These are phyloP conservation scores for Cyclargus thomasi DNA, from an alignment of 1,140 invertebrate species.

Conservation along the genomic window DNA sequence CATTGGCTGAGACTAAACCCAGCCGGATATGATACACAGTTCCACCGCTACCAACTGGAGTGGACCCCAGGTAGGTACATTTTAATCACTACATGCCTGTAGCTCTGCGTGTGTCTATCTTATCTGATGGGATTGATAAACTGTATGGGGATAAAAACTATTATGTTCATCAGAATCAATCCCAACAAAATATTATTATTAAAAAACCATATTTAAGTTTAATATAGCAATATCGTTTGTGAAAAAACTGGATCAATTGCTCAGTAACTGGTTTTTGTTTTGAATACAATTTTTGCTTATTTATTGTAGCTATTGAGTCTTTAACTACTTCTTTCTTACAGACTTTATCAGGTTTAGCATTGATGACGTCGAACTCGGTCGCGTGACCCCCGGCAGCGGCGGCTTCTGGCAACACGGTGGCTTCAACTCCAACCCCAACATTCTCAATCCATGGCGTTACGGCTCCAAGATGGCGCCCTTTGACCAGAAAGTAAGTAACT, in stretches of 20 bases:
- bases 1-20: slow-evolving; percentile 65
- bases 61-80: slow-evolving; percentile 70
- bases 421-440: slow-evolving; percentile 45
- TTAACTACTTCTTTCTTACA: slow-evolving; percentile 28
- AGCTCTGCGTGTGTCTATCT: too few species aligned
- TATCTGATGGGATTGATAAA: too few species aligned
- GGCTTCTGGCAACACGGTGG: slow-evolving; percentile 68
- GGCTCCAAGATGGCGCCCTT: slow-evolving; percentile 73
- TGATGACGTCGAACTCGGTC: slow-evolving; percentile 59
- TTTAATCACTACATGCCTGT: too few species aligned
- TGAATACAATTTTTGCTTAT: too few species aligned
- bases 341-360: slow-evolving; percentile 68
- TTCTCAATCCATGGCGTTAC: slow-evolving; percentile 66
- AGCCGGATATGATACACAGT: slow-evolving; percentile 64
- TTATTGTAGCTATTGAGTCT: too few species aligned
- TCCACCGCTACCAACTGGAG: slow-evolving; percentile 73
- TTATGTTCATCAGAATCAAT: too few species aligned
- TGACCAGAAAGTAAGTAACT: slow-evolving; percentile 63
- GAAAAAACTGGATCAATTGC: too few species aligned
- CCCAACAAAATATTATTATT: too few species aligned
- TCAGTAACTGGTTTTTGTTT: too few species aligned
- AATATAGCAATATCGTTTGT: too few species aligned
- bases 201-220: too few species aligned
- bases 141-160: too few species aligned
- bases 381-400: slow-evolving; percentile 49